Evolutionary conservation across 2,888 invertebrate genomes (phyloP).

Genomic region (Acanthosoma haemorrhoidale): DNA sequence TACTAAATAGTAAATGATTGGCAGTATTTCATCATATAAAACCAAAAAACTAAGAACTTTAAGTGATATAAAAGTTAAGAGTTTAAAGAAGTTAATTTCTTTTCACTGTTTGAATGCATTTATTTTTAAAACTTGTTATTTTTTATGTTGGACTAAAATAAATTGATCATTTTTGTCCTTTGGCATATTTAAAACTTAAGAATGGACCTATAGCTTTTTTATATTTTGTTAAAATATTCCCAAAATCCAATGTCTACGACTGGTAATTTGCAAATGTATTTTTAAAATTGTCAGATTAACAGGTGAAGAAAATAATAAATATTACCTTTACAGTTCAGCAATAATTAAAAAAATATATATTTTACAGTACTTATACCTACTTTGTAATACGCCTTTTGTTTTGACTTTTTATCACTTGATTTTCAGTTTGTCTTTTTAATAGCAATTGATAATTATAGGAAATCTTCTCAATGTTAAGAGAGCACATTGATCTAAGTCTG

Average conservation of each 20-base stretch:
- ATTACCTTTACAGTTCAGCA: neutral
- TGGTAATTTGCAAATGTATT: neutral
- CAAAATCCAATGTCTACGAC: too few species aligned
- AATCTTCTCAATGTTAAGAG: slow-evolving; percentile 82
- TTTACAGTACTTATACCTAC: slow-evolving; percentile 40
- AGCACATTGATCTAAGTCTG: slow-evolving; percentile 68
- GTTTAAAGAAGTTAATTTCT: too few species aligned
- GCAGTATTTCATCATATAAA: too few species aligned
- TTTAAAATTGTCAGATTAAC: neutral
- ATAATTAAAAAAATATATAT: neutral
- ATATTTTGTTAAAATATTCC: neutral
- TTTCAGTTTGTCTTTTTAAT: slow-evolving; percentile 82
- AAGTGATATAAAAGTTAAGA: too few species aligned
- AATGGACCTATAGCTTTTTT: too few species aligned
- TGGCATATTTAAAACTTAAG: too few species aligned
- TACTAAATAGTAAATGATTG: too few species aligned
- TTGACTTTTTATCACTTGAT: slow-evolving; percentile 68
- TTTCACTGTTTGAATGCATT: too few species aligned
- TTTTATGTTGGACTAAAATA: too few species aligned
- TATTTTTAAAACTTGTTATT: too few species aligned
- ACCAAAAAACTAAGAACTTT: too few species aligned
- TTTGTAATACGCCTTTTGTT: slow-evolving; percentile 72
- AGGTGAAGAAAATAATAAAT: neutral
- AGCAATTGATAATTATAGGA: slow-evolving; percentile 85
- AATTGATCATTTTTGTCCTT: too few species aligned